A percentile compares a stretch with the other conserved stretches of the same genome.
Conservation (phyloP, 2,888 invertebrate genomes). For the Ophion slaviceki region DNA sequence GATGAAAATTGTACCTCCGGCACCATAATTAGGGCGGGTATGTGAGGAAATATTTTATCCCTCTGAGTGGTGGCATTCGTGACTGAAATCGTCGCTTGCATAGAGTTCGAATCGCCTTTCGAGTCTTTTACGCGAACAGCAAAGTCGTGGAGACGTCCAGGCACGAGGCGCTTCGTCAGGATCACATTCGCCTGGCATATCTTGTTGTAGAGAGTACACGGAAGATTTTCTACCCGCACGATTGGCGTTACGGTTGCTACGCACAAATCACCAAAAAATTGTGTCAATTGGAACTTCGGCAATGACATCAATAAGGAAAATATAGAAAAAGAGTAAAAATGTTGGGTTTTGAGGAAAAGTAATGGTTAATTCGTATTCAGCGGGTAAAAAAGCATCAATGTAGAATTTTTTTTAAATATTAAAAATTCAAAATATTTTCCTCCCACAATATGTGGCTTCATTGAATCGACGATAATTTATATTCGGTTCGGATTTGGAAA, state of each 20-base stretch:
- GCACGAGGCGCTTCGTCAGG: constrained; percentile 90
- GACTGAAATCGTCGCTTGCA: constrained; percentile 92
- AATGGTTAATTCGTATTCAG: too few species aligned
- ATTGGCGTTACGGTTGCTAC: constrained; percentile 89
- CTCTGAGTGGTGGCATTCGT: constrained; percentile 94
- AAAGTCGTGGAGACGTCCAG: constrained; percentile 94
- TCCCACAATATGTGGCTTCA: too few species aligned
- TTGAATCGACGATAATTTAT: too few species aligned
- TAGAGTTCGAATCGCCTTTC: constrained; percentile 90
- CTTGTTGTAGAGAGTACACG: constrained; percentile 94
- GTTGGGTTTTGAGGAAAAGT: too few species aligned
- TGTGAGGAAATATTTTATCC: constrained; percentile 92
- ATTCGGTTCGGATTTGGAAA: too few species aligned
- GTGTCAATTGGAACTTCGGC: too few species aligned
- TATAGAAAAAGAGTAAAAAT: too few species aligned
- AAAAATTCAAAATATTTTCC: too few species aligned
- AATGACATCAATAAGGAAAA: too few species aligned
- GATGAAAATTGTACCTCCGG: constrained; percentile 87
- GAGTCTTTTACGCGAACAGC: constrained; percentile 89
- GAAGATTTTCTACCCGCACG: constrained; percentile 91
- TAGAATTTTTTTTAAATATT: too few species aligned
- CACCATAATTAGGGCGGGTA: constrained; percentile 90
- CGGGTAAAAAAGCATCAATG: too few species aligned
- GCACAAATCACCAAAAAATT: background rate
- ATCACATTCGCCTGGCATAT: constrained; percentile 95